These are phyloP conservation scores for Cremastinae sp. DNA, from an alignment of 2,888 invertebrate genomes.

Conservation along the genomic window DNA sequence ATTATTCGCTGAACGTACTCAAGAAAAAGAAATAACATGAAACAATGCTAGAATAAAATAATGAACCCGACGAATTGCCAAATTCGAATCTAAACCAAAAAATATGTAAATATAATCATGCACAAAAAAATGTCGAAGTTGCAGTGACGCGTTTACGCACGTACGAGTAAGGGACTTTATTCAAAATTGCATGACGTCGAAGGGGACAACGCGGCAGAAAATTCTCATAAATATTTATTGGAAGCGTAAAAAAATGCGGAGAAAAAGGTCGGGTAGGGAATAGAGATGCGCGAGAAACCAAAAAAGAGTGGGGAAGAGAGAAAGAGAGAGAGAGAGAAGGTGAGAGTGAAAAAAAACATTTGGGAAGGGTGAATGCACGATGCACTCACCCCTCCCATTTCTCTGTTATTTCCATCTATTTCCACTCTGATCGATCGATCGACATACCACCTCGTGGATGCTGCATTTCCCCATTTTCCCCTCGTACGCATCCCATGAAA, in stretches of 20 bases:
- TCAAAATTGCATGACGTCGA: conserved; percentile 36
- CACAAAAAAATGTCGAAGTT: no score
- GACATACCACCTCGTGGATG: conserved; percentile 12
- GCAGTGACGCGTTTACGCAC: neutral
- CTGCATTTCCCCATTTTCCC: neutral
- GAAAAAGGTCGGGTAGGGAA: conserved; percentile 30
- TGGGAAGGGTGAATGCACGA: conserved; percentile 18
- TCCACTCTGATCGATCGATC: conserved; percentile 55
- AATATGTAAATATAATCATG: no score
- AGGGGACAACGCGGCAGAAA: conserved; percentile 61
- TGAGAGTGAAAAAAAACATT: conserved; percentile 15
- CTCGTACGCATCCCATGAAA: neutral
- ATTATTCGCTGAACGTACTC: no score
- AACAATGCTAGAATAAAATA: no score
- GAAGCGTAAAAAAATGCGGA: conserved; percentile 30
- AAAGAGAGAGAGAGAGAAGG: conserved; percentile 1
- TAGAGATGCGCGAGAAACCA: neutral
- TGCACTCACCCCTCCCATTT: no score
- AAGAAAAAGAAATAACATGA: no score
- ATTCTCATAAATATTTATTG: conserved; percentile 71
- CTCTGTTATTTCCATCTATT: conserved; percentile 50
- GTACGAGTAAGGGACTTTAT: neutral
- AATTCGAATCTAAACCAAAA: no score
- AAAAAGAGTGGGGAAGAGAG: no score
- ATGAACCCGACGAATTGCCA: no score